Evolutionary conservation across 2,888 invertebrate genomes (phyloP).

Genomic region (Lasius fuliginosus): DNA sequence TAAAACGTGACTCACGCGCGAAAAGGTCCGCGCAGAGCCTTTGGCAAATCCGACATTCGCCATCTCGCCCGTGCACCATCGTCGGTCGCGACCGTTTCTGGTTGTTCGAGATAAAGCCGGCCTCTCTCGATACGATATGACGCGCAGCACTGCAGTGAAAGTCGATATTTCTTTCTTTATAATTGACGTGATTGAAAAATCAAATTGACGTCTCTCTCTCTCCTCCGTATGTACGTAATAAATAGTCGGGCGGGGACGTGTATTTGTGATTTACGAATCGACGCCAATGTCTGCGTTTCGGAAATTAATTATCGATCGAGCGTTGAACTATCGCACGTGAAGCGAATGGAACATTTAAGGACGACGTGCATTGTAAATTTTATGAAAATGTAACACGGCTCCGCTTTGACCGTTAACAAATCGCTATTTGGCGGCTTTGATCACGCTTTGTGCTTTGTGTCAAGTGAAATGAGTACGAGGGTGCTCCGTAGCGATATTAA

Average conservation of each 20-base stretch:
- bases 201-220: neutral
- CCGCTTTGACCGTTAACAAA: neutral
- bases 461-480: neutral
- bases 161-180: neutral
- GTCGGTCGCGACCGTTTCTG: slow-evolving; percentile 29
- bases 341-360: neutral
- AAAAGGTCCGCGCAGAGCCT: slow-evolving; percentile 78
- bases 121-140: slow-evolving; percentile 25
- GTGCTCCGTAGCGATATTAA: neutral
- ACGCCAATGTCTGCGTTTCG: slow-evolving; percentile 26
- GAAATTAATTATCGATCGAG: slow-evolving; percentile 14
- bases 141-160: neutral
- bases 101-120: slow-evolving; percentile 26
- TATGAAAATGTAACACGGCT: neutral
- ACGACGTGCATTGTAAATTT: neutral
- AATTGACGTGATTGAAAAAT: slow-evolving; percentile 4
- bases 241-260: neutral
- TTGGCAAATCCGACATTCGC: slow-evolving; percentile 71
- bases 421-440: neutral
- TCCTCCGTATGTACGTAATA: neutral
- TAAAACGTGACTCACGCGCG: slow-evolving; percentile 84
- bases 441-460: slow-evolving; percentile 1
- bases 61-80: slow-evolving; percentile 32
- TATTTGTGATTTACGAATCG: slow-evolving; percentile 3
- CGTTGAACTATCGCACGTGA: neutral